Base-by-base conservation (phyloP, 2,888 invertebrate genomes). In the Cylloceria caligata region DNA sequence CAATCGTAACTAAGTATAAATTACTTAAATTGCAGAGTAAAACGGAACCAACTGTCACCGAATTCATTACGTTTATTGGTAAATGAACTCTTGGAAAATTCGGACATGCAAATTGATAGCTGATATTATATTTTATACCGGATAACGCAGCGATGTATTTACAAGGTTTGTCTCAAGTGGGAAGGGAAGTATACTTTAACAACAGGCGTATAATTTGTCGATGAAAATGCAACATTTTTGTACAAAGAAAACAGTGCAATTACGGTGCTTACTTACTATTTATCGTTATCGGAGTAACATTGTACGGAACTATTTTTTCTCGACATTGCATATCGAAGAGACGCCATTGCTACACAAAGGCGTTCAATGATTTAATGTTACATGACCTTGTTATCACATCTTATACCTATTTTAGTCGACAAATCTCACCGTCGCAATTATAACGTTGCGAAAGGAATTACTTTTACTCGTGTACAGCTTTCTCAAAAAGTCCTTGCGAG, bases 301-400 rank as follows among this genome's bases (percentile, higher is more conserved):
- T 52, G 72, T 30, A 67, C 52, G 16, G 30, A 34, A 77, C 39
- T n/a, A n/a, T n/a, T n/a, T 27, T 62, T 62, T 42, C 13, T 64
- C 24, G n/a, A 57, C 30, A 57, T n/a, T 30, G 55, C 16, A 27
- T n/a, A 30, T 57, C 30, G 55, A 16, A 30, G 6, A 27, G 5
- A 27, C 55, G 27, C 7, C 5, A 39, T n/a, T n/a, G 24, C 34
- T 21, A 36, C 24, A n/a, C 30, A 34, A 60, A 60, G 16, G 21
- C n/a, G n/a, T n/a, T n/a, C n/a, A 9, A 60, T 27, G 65, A 72
- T 71, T 47, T 45, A n/a, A n/a, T n/a, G n/a, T n/a, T n/a, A n/a
- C n/a, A n/a, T n/a, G n/a, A n/a, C n/a, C n/a, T n/a, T 65, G 60
- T 75, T 75, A 75, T 83, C 79, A 83, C 80, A 83, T 75, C 60